Base-by-base conservation (phyloP, 2,113 vertebrate genomes). In the Scartelaos histophorus region DNA sequence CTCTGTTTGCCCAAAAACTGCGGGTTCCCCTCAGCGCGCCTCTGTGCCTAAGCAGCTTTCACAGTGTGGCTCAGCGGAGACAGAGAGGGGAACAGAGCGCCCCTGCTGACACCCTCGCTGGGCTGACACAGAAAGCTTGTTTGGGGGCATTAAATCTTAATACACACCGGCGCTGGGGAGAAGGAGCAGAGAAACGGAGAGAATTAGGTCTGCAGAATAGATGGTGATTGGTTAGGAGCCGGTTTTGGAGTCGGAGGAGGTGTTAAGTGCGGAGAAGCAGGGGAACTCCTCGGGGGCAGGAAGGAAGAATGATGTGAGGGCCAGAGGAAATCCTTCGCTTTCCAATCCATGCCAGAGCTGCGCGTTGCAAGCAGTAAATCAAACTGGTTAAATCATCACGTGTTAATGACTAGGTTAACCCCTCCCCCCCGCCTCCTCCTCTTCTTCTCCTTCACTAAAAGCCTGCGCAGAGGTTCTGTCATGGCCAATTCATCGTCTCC, bases 71-170 rank as follows among this genome's bases (percentile, higher is more conserved):
- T 82, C 84, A 82, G 77, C 83, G 69, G 84, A 86, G 83, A 79
- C 80, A 80, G 80, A 84, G 74, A 79, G 71, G 72, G 79, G 76
- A 81, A 81, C 85, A 80, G 78, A 80, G 87, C 58, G 75, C 82
- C 75, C 83, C 85, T 56, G 85, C 90, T 90, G 86, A 82, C 83
- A 74, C 79, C 88, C 87, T 90, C 87, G 82, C 87, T 79, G 78
- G 86, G 87, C 75, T 60, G 85, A 89, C 85, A 90, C 84, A 83
- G 84, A 90, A 85, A 93, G 82, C 86, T 82, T 84, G 86, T 90
- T 91, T 87, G 78, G 79, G 82, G 83, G 78, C 84, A 90, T 93
- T 91, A 87, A 88, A 90, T 87, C 88, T 88, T 89, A 80, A 90
- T 82, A 82, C 82, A 79, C 78, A 65, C 13, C 69, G 86, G 78